Percentiles rank a stretch among this genome's conserved stretches.
Conservation (phyloP, 2,113 vertebrate genomes). For the Laticauda laticaudata region DNA sequence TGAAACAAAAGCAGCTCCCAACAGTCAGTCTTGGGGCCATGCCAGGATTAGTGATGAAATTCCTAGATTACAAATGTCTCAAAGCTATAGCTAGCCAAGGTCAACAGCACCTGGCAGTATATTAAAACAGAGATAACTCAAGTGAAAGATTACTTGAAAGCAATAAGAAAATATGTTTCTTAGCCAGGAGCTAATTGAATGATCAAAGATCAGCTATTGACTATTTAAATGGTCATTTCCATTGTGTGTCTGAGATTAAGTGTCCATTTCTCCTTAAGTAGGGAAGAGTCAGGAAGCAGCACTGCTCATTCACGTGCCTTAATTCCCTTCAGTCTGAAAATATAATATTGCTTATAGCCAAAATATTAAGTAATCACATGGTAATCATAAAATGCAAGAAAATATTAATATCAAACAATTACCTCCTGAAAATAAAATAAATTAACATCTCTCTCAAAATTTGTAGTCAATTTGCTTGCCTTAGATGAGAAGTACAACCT, state of each 20-base stretch:
- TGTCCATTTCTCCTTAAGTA: not conserved
- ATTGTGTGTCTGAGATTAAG: not conserved
- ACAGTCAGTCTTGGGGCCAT: conserved; percentile 1
- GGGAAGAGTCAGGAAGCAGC: not conserved
- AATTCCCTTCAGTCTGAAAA: not conserved
- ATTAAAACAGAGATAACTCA: conserved; percentile 24
- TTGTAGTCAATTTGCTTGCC: conserved; percentile 21
- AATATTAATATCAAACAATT: not conserved
- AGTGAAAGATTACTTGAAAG: not conserved
- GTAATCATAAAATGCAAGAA: not conserved
- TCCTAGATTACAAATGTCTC: conserved; percentile 50
- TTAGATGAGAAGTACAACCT: not conserved
- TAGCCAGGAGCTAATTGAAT: not conserved
- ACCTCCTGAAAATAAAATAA: not conserved
- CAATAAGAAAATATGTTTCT: conserved; percentile 5
- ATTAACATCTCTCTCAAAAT: not conserved
- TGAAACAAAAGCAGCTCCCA: conserved; percentile 45
- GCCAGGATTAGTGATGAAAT: conserved; percentile 42
- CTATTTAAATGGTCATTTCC: not conserved
- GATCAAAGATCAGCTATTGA: conserved; percentile 38
- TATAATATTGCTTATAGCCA: not conserved
- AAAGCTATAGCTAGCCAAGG: conserved; percentile 35
- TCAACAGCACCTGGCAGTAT: conserved; percentile 39
- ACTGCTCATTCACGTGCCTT: not conserved
- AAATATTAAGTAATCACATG: not conserved